Evolutionary conservation across 2,113 vertebrate genomes (phyloP), one percentile per base, ranked within the genome.

Genomic region (Melanotaenia duboulayi): DNA sequence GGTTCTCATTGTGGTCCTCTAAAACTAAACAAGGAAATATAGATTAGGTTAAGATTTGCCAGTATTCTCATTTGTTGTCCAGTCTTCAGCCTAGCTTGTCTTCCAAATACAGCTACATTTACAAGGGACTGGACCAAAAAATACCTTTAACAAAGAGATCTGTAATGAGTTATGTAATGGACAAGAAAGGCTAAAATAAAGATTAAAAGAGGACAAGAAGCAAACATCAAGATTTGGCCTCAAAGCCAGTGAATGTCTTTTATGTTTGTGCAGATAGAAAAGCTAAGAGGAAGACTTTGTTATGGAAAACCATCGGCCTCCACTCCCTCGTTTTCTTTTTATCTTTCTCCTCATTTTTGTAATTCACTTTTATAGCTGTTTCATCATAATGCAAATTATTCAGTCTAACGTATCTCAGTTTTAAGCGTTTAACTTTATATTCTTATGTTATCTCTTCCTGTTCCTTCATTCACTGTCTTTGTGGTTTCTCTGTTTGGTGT

Each of bases 41-140:
- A 81, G 83, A 80, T 83, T 66, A 62, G 79, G 78, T 84, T 74
- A 77, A 74, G 65, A 82, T 42, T 28, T 66, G 71, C 81, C 76
- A 82, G 80, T 80, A 65, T 80, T 52, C 69, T 77, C 42, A 71
- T 82, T 76, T 58, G 42, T 56, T 50, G 23, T 56, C 17, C 42
- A 65, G 64, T 67, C 75, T 69, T 52, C 55, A 50, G 50, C 66
- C 51, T 23, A 20, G 56, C 69, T 16, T 75, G 50, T 52, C 16
- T 28, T 4, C 54, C 57, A 17, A 40, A 56, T 24, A 20, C 61
- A 48, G 58, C 35, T 28, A 32, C 24, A 65, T 39, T 54, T 24
- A 49, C 52, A 50, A 22, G n/a, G 20, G n/a, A 65, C 17, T 57
- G 16, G 50, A 54, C 65, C 40, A 24, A 32, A 64, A 62, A 62